These are phyloP conservation scores for Thamnophis sirtalis DNA, from an alignment of 2,113 vertebrate genomes.

Conservation along the genomic window DNA sequence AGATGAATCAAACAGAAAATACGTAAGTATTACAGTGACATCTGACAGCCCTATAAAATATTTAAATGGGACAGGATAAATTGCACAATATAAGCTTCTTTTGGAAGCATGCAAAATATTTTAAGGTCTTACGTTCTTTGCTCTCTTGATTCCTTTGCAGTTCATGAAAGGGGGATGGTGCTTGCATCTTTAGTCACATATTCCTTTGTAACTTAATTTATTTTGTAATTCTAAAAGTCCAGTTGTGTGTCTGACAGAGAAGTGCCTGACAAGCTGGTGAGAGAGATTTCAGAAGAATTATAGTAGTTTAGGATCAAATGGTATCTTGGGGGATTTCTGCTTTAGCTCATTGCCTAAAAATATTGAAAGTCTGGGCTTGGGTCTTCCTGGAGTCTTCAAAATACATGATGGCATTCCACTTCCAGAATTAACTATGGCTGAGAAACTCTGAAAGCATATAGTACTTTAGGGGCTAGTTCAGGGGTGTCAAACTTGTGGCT, in stretches of 20 bases:
- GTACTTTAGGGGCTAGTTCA: neutral
- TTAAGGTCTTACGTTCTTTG: accelerated
- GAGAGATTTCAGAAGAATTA: neutral
- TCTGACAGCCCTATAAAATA: neutral
- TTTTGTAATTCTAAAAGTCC: neutral
- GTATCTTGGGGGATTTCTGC: neutral
- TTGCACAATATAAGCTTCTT: neutral
- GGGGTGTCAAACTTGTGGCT: too few species aligned
- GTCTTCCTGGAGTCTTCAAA: neutral
- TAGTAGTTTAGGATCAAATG: neutral
- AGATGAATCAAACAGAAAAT: neutral
- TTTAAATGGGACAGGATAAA: neutral
- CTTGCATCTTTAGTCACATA: neutral
- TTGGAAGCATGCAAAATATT: neutral
- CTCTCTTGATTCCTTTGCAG: neutral
- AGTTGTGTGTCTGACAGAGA: neutral
- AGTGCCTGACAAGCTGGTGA: neutral
- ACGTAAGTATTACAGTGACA: neutral
- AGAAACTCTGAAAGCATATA: neutral
- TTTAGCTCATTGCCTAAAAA: neutral
- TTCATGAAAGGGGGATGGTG: neutral
- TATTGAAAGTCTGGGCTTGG: neutral
- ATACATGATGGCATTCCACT: neutral
- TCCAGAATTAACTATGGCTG: neutral
- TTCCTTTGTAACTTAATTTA: neutral